A percentile compares a stretch with the other conserved stretches of the same genome.
These are phyloP conservation scores for Archips crataeganus DNA, from an alignment of 2,888 invertebrate species.

Conservation along the genomic window DNA sequence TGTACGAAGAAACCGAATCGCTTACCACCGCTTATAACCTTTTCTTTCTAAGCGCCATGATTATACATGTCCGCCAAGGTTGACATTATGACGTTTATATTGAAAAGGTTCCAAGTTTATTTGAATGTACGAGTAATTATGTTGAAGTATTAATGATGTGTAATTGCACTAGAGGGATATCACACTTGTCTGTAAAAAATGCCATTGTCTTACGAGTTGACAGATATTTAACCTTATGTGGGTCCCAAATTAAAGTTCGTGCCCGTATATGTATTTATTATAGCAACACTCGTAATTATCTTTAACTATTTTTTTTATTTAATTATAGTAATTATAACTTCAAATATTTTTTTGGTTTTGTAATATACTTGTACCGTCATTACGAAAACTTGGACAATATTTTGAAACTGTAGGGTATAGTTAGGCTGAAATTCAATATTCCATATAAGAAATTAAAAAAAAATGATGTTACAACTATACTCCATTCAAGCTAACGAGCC, in stretches of 20 bases:
- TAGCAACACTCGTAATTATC: not conserved
- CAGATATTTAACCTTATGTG: no score
- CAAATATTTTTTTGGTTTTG: not conserved
- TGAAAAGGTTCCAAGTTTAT: no score
- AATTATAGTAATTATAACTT: not conserved
- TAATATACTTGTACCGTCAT: not conserved
- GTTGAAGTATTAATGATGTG: no score
- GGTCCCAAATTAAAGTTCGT: no score
- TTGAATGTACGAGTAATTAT: no score
- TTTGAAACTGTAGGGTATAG: not conserved
- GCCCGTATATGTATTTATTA: not conserved
- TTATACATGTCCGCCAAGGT: not conserved
- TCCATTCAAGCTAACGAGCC: no score
- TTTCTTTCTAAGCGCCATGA: not conserved
- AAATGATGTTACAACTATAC: not conserved
- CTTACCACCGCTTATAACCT: not conserved
- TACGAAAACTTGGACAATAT: not conserved
- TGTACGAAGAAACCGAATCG: constrained; percentile 1
- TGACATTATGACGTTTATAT: not conserved
- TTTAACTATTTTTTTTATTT: not conserved
- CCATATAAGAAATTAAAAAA: not conserved
- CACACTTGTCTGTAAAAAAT: not conserved
- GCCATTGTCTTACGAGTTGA: no score
- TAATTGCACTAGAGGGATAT: not conserved
- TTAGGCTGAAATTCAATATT: not conserved